phyloP scores from a whole-genome alignment of 2,888 invertebrate species.

The Timandra comae region DNA sequence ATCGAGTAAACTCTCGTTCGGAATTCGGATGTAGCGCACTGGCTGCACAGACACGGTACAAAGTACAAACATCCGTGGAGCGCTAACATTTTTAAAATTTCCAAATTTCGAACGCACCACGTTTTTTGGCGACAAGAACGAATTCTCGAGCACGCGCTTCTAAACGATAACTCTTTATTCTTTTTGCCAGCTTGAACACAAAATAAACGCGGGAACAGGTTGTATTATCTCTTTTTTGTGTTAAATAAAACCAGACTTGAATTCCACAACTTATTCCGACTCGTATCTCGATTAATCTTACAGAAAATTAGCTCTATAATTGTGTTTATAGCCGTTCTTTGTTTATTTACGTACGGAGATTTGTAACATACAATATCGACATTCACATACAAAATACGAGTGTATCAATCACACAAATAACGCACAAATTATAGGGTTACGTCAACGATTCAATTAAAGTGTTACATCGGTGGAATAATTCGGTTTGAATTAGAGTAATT shows the following conservation, averaged over 20 bases:
- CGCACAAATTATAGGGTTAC: conserved; percentile 38
- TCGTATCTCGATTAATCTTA: conserved; percentile 22
- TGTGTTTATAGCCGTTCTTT: not conserved
- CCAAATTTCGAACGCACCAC: conserved; percentile 44
- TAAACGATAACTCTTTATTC: conserved; percentile 27
- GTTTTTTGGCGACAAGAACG: conserved; percentile 65
- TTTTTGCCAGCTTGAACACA: conserved; percentile 29
- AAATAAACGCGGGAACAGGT: conserved; percentile 50
- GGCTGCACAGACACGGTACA: conserved; percentile 17
- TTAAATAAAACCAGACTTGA: conserved; percentile 39
- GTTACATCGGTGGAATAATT: conserved; percentile 61
- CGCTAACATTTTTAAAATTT: conserved; percentile 41
- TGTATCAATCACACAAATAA: conserved; percentile 39
- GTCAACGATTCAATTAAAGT: conserved; percentile 69
- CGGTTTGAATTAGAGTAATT: conserved; percentile 70
- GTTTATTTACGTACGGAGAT: conserved; percentile 4
- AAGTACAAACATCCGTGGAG: conserved; percentile 57
- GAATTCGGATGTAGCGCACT: conserved; percentile 26
- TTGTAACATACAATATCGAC: conserved; percentile 28
- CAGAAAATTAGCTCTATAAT: conserved; percentile 6
- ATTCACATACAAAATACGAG: conserved; percentile 37
- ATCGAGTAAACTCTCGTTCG: conserved; percentile 34
- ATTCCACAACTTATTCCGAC: conserved; percentile 23
- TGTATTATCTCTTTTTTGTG: conserved; percentile 46
- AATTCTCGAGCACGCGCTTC: conserved; percentile 63